Conservation (phyloP, 1,140 invertebrate genomes). For the Cardiocondyla obscurior region DNA sequence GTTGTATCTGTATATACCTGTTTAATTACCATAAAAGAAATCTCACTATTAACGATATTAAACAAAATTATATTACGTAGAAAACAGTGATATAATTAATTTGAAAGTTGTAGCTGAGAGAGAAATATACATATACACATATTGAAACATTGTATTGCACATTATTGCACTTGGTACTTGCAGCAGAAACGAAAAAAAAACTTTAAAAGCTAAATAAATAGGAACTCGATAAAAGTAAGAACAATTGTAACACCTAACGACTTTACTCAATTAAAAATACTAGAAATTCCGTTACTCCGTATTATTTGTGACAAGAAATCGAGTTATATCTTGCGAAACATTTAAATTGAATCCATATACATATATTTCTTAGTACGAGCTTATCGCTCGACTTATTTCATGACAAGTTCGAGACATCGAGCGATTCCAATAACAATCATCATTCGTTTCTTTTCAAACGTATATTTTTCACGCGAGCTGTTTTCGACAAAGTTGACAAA, state of each 20-base stretch:
- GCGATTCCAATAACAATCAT: not conserved
- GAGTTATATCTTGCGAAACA: not conserved
- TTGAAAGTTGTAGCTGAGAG: not conserved
- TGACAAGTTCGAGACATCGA: not conserved
- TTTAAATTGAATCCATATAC: not conserved
- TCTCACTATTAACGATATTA: not conserved
- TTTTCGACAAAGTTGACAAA: not conserved
- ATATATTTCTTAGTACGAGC: not conserved
- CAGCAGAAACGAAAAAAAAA: not conserved
- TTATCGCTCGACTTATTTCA: not conserved
- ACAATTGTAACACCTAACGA: not conserved
- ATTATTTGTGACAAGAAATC: not conserved
- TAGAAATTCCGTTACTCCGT: not conserved
- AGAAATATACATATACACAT: too few relatives aligned
- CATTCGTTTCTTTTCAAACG: not conserved
- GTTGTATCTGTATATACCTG: not conserved
- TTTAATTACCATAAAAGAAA: not conserved
- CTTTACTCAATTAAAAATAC: slow-evolving; percentile 5
- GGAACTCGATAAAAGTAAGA: not conserved
- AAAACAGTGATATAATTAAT: not conserved
- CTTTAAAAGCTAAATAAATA: not conserved
- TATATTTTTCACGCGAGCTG: not conserved
- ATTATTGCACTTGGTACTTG: not conserved
- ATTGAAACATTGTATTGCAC: not conserved
- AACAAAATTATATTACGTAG: not conserved